Evolutionary conservation across 1,140 invertebrate species (phyloP).

Genomic region (Mylabris phalerata): DNA sequence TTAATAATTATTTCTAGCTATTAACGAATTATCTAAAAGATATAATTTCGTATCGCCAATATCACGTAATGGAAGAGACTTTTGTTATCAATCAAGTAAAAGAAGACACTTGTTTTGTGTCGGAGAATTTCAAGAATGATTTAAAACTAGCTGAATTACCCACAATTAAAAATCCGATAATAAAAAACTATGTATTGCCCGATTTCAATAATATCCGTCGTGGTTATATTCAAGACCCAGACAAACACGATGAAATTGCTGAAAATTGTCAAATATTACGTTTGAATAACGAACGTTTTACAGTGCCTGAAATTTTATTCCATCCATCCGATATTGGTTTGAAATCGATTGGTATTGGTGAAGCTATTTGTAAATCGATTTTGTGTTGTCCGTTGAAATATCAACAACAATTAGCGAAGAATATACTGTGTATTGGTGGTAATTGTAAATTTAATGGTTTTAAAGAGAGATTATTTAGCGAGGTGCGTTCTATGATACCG

Average conservation of each 20-base stretch:
- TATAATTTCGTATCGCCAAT: slow-evolving; percentile 91
- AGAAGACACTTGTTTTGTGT: slow-evolving; percentile 95
- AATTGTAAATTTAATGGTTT: slow-evolving; percentile 80
- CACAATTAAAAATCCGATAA: slow-evolving; percentile 51
- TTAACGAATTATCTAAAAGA: slow-evolving; percentile 98
- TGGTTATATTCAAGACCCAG: slow-evolving; percentile 32
- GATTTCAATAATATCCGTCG: slow-evolving; percentile 48
- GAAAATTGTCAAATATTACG: slow-evolving; percentile 73
- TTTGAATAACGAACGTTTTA: slow-evolving; percentile 88
- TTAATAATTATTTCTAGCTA: slow-evolving; percentile 38
- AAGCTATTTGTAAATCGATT: slow-evolving; percentile 76
- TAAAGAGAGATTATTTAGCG: slow-evolving; percentile 69
- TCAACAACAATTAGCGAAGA: slow-evolving; percentile 74
- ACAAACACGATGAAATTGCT: slow-evolving; percentile 48
- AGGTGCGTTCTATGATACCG: slow-evolving; percentile 71
- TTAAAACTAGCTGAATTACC: slow-evolving; percentile 69
- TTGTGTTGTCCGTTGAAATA: slow-evolving; percentile 67
- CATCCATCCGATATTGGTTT: slow-evolving; percentile 93
- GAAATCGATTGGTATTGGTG: slow-evolving; percentile 87
- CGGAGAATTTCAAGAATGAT: slow-evolving; percentile 76
- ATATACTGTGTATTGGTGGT: slow-evolving; percentile 91
- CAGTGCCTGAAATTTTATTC: slow-evolving; percentile 92
- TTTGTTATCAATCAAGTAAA: slow-evolving; percentile 98
- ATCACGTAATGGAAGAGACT: slow-evolving; percentile 99
- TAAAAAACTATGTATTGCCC: slow-evolving; percentile 89